Conservation (phyloP, 2,113 vertebrate genomes). For the Bolborhynchus lineola region DNA sequence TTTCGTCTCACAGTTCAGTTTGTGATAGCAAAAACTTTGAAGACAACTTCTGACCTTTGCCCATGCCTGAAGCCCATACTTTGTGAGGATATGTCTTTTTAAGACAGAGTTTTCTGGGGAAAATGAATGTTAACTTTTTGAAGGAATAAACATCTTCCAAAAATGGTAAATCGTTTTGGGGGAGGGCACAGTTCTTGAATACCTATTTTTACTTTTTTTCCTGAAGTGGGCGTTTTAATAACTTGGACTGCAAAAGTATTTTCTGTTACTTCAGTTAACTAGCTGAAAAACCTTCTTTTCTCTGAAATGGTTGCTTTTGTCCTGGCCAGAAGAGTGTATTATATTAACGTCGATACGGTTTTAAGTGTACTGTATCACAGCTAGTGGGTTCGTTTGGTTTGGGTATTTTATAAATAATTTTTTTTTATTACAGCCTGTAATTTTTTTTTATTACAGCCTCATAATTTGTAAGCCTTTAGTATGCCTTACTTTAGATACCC, state of each 20-base stretch:
- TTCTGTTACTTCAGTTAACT: neutral
- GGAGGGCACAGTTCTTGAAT: neutral
- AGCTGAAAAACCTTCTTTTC: neutral
- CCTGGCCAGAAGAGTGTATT: neutral
- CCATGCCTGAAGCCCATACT: accelerated
- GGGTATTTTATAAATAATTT: neutral
- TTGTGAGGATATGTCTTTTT: neutral
- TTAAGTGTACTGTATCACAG: neutral
- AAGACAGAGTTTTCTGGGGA: neutral
- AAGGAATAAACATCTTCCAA: neutral
- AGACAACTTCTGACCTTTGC: neutral
- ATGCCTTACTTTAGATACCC: neutral
- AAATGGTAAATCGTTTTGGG: neutral
- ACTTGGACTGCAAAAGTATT: neutral
- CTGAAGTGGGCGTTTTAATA: neutral
- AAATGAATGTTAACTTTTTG: neutral
- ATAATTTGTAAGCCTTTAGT: neutral
- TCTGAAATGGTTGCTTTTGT: neutral
- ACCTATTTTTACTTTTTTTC: accelerated
- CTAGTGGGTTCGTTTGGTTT: neutral
- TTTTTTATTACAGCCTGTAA: neutral
- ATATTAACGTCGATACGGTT: neutral
- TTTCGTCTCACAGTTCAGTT: neutral
- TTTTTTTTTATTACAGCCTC: neutral
- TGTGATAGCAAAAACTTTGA: neutral